These are phyloP conservation scores for Darevskia mixta DNA, from an alignment of 2,797 vertebrate genomes.

Conservation along the genomic window DNA sequence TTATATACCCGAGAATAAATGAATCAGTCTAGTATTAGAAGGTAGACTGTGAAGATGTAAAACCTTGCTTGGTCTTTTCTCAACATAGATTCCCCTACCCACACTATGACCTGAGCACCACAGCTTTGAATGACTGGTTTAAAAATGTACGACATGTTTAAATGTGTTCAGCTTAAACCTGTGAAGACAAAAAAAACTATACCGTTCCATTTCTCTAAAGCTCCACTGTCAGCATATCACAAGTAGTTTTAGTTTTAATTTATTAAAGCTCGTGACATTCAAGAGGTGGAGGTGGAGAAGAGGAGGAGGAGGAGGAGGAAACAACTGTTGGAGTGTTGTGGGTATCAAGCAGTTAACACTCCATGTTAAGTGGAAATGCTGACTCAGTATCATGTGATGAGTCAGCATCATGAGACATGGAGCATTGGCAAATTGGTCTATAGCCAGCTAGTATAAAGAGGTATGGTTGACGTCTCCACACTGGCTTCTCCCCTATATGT, in stretches of 20 bases:
- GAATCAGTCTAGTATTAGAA: constrained; percentile 28
- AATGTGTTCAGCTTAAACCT: background rate
- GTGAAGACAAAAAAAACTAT: constrained; percentile 14
- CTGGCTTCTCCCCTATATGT: background rate
- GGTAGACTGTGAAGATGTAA: constrained; percentile 37
- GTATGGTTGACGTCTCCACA: no score
- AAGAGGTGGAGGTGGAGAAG: no score
- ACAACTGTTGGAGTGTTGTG: no score
- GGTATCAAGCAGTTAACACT: no score
- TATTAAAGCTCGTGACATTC: constrained; percentile 14
- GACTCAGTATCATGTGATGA: no score
- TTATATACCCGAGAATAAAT: constrained; percentile 14
- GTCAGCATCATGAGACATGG: no score
- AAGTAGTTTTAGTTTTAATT: background rate
- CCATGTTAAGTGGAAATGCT: no score
- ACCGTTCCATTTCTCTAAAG: background rate
- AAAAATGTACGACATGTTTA: constrained; percentile 24
- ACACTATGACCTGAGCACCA: constrained; percentile 21
- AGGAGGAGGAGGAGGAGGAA: background rate
- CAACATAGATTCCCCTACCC: background rate
- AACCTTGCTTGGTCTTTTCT: constrained; percentile 29
- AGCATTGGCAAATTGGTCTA: no score
- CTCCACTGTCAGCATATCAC: background rate
- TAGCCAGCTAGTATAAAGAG: no score
- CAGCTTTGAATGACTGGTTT: background rate